Conservation (phyloP, 2,797 vertebrate genomes). For the Spea hammondii region DNA sequence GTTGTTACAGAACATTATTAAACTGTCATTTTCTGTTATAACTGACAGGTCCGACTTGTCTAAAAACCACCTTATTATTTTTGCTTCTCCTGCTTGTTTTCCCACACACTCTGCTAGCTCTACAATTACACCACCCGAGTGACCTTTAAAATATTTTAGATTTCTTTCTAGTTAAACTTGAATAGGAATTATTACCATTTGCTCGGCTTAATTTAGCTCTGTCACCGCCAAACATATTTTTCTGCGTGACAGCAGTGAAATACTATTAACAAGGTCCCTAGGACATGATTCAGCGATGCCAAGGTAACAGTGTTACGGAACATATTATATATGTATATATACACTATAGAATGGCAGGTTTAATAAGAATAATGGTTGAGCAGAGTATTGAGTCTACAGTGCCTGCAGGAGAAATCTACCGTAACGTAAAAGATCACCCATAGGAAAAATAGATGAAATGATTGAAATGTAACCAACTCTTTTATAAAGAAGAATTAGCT, state of each 20-base stretch:
- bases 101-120: not conserved
- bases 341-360: slow-evolving; percentile 6
- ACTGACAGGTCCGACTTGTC: slow-evolving; percentile 4
- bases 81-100: not conserved
- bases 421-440: slow-evolving; percentile 15
- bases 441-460: slow-evolving; percentile 6
- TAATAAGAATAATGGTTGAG: slow-evolving; percentile 27
- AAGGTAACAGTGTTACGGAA: slow-evolving; percentile 3
- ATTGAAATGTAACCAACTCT: slow-evolving; percentile 20
- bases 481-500: not conserved
- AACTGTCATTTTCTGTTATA: not conserved
- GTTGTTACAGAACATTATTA: not conserved
- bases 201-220: slow-evolving; percentile 21
- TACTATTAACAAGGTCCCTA: slow-evolving; percentile 29
- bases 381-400: slow-evolving; percentile 20
- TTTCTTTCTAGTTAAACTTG: slow-evolving; percentile 14
- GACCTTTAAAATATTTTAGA: slow-evolving; percentile 28
- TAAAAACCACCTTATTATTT: slow-evolving; percentile 14
- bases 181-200: not conserved
- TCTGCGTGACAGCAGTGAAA: slow-evolving; percentile 14
- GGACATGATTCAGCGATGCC: slow-evolving; percentile 2
- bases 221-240: slow-evolving; percentile 18
- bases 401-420: slow-evolving; percentile 19
- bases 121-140: slow-evolving; percentile 9
- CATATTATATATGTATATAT: slow-evolving; percentile 13